A percentile compares a stretch with the other conserved stretches of the same genome.
These are phyloP conservation scores for Sarotherodon lohbergeri DNA, from an alignment of 2,113 vertebrate species.

Conservation along the genomic window DNA sequence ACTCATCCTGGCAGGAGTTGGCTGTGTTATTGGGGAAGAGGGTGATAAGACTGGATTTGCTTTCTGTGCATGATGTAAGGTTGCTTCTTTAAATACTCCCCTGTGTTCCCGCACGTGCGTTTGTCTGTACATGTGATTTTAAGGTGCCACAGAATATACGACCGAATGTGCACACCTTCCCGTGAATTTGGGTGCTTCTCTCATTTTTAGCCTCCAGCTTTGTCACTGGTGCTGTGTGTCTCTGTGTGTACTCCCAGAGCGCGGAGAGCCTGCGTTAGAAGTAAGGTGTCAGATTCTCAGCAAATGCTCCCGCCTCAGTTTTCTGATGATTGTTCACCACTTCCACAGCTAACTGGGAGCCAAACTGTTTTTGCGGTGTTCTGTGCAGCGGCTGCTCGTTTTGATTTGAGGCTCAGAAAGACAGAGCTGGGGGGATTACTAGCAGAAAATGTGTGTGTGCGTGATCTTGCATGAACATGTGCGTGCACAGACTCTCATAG, in stretches of 20 bases:
- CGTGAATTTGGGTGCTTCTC: not conserved
- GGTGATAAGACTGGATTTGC: not conserved
- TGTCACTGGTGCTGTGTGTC: not conserved
- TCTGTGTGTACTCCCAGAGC: not conserved
- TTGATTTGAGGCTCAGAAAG: conserved; percentile 26
- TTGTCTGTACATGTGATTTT: not conserved
- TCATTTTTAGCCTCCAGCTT: not conserved
- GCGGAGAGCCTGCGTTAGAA: not conserved
- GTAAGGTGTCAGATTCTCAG: conserved; percentile 26
- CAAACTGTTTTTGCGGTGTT: conserved; percentile 17
- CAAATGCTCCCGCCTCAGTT: conserved; percentile 20
- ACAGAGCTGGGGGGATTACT: conserved; percentile 9
- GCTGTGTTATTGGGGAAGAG: not conserved
- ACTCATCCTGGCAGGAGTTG: conserved; percentile 27
- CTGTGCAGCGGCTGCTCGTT: conserved; percentile 1
- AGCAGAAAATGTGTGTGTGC: not conserved
- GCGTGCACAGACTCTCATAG: not conserved
- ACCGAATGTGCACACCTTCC: not conserved
- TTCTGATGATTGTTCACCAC: conserved; percentile 33
- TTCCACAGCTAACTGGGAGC: conserved; percentile 33
- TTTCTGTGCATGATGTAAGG: not conserved
- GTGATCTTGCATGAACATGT: not conserved
- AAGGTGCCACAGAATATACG: not conserved
- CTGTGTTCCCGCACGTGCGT: not conserved
- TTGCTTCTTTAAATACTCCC: not conserved